Conservation (phyloP, 2,888 invertebrate species). For the Lysandra coridon region DNA sequence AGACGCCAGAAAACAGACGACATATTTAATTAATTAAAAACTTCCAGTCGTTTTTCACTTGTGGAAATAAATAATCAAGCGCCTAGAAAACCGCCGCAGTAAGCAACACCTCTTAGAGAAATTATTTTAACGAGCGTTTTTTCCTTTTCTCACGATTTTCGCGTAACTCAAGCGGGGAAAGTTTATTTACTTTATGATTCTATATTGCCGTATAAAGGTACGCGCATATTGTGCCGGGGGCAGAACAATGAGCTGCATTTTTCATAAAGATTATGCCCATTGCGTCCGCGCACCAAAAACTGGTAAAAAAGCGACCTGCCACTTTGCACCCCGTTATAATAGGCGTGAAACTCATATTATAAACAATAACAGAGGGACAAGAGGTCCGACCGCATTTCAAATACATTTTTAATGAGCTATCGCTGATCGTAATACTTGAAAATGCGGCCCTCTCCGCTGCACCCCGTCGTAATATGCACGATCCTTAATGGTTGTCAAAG, state of each 20-base stretch:
- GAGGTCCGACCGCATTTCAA: too few species aligned
- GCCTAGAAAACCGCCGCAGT: conserved; percentile 32
- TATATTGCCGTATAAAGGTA: conserved; percentile 12
- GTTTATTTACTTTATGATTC: conserved; percentile 12
- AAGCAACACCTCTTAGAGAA: conserved; percentile 33
- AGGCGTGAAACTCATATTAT: background rate
- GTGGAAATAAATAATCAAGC: conserved; percentile 33
- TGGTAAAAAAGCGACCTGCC: too few species aligned
- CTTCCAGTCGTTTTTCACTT: conserved; percentile 33
- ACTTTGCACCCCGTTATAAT: background rate
- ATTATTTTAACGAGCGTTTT: conserved; percentile 34
- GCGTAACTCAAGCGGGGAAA: conserved; percentile 27
- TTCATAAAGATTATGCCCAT: too few species aligned
- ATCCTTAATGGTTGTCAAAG: conserved; percentile 45
- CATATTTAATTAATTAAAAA: conserved; percentile 35
- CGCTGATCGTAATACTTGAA: too few species aligned
- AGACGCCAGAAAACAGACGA: conserved; percentile 28
- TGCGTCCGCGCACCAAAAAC: too few species aligned
- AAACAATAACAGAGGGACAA: background rate
- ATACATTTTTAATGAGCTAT: too few species aligned
- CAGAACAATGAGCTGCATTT: too few species aligned
- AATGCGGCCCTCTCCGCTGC: background rate
- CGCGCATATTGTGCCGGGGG: background rate
- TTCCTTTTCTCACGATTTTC: conserved; percentile 22
- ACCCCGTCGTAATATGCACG: conserved; percentile 32